These are phyloP conservation scores for Thereva unica DNA, from an alignment of 2,888 invertebrate species.

Conservation along the genomic window DNA sequence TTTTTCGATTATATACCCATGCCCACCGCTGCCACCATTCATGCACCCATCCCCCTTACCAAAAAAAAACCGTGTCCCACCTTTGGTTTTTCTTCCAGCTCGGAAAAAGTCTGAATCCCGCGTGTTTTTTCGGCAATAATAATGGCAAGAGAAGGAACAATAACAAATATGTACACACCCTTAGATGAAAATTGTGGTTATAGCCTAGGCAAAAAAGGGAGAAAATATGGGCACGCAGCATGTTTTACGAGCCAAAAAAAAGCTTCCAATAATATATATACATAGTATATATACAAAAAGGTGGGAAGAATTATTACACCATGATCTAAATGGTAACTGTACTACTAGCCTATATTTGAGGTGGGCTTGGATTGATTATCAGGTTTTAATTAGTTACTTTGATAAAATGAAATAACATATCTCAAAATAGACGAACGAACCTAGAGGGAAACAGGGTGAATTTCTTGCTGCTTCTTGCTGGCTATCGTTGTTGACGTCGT, in stretches of 20 bases:
- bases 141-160: conserved; percentile 34
- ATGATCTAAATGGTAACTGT: conserved; percentile 33
- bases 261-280: conserved; percentile 15
- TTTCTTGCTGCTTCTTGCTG: too few species aligned
- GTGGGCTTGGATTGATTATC: conserved; percentile 36
- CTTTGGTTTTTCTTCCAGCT: too few species aligned
- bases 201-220: conserved; percentile 17
- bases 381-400: conserved; percentile 34
- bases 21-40: too few species aligned
- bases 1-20: conserved; percentile 12
- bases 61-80: too few species aligned
- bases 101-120: too few species aligned
- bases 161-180: conserved; percentile 39
- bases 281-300: conserved; percentile 3
- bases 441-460: too few species aligned
- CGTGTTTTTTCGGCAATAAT: conserved; percentile 23
- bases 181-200: conserved; percentile 35
- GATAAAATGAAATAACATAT: conserved; percentile 11
- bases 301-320: conserved; percentile 33
- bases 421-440: neutral
- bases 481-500: too few species aligned
- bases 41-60: too few species aligned
- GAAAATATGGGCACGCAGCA: conserved; percentile 38
- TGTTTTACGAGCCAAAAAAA: conserved; percentile 33
- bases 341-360: conserved; percentile 30